Conservation (phyloP, 1,140 invertebrate species). For the Eriosoma lanigerum region DNA sequence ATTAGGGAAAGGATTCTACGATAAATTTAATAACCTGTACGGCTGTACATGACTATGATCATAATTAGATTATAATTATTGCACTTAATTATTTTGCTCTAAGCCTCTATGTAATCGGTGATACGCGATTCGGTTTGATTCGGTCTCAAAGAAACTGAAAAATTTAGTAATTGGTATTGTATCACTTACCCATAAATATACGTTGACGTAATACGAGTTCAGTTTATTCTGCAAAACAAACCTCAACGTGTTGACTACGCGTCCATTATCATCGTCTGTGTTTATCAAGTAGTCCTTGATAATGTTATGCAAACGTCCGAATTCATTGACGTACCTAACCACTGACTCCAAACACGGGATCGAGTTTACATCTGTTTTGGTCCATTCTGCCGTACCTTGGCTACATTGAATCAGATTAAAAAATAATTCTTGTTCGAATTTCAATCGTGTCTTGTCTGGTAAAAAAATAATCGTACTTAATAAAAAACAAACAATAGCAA, state of each 20-base stretch:
- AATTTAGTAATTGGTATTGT: no score
- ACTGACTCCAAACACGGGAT: constrained; percentile 11
- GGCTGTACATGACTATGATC: no score
- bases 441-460: background rate
- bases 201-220: background rate
- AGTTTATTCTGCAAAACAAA: background rate
- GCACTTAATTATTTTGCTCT: background rate
- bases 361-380: background rate
- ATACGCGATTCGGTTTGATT: background rate
- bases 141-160: background rate
- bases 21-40: background rate
- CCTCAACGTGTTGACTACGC: background rate
- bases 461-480: no score
- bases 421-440: background rate
- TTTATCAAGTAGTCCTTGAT: constrained; percentile 13
- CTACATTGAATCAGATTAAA: background rate
- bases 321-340: background rate
- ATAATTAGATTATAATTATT: no score
- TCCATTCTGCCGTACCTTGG: background rate
- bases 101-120: no score
- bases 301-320: background rate
- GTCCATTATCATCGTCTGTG: background rate
- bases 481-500: no score
- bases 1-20: no score
- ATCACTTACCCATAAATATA: constrained; percentile 7